Evolutionary conservation across 1,140 invertebrate genomes (phyloP).

Genomic region (Hermetia illucens): DNA sequence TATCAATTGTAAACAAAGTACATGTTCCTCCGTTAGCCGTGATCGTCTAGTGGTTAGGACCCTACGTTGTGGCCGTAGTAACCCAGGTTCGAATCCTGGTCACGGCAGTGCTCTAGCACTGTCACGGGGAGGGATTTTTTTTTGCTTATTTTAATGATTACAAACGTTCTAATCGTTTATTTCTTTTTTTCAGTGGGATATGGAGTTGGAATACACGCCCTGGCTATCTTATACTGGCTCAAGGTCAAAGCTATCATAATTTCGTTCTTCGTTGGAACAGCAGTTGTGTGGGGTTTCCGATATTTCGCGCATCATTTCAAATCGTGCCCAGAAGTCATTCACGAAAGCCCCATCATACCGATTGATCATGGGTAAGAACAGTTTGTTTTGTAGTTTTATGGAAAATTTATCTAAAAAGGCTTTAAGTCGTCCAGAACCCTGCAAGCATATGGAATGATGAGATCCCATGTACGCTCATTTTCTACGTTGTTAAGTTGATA

Average conservation of each 20-base stretch:
- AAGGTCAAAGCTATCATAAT: slow-evolving; percentile 28
- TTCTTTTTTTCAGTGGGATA: slow-evolving; percentile 1
- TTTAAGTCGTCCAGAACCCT: too few species aligned
- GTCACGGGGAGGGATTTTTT: slow-evolving; percentile 19
- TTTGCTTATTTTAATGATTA: slow-evolving; percentile 9
- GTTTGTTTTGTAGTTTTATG: slow-evolving; percentile 1
- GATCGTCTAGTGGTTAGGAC: slow-evolving; percentile 79
- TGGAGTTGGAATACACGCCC: slow-evolving; percentile 13
- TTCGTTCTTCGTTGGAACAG: slow-evolving; percentile 24
- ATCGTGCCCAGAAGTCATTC: neutral
- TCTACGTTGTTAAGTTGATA: too few species aligned
- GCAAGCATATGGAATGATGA: too few species aligned
- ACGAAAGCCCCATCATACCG: slow-evolving; percentile 12
- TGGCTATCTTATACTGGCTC: slow-evolving; percentile 26
- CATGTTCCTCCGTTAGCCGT: slow-evolving; percentile 45
- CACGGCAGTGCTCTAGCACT: slow-evolving; percentile 37
- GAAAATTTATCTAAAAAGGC: too few species aligned
- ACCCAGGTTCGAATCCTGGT: slow-evolving; percentile 85
- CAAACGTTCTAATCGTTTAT: neutral
- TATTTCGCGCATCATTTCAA: slow-evolving; percentile 13
- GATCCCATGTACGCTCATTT: too few species aligned
- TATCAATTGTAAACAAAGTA: too few species aligned
- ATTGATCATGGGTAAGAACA: slow-evolving; percentile 5
- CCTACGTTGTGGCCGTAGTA: slow-evolving; percentile 83
- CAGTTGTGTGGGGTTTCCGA: slow-evolving; percentile 19